phyloP scores from a whole-genome alignment of 1,140 invertebrate genomes.

The Argopecten irradians region DNA sequence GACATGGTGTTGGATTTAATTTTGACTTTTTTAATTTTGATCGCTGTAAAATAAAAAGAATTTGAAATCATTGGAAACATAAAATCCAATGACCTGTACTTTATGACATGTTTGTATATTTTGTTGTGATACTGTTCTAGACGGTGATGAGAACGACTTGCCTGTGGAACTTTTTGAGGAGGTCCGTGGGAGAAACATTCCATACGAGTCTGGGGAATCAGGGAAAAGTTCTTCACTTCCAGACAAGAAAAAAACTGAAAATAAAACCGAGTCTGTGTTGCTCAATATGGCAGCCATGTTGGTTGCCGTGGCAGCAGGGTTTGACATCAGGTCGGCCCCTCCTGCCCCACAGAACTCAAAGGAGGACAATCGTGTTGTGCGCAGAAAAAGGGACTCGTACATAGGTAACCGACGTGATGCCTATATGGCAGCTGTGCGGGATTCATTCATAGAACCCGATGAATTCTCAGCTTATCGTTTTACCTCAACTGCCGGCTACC shows the following conservation, averaged over 20 bases:
- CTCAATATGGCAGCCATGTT: constrained; percentile 94
- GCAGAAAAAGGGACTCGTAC: constrained; percentile 63
- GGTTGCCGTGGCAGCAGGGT: constrained; percentile 91
- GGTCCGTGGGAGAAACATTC: constrained; percentile 64
- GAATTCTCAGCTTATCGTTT: constrained; percentile 78
- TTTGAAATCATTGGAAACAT: too few species aligned
- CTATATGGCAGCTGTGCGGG: constrained; percentile 75
- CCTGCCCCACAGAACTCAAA: constrained; percentile 85
- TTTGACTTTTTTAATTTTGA: too few species aligned
- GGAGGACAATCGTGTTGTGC: constrained; percentile 59
- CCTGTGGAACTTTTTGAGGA: constrained; percentile 66
- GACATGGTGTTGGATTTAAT: too few species aligned
- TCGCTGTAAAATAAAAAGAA: too few species aligned
- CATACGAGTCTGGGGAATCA: constrained; percentile 50
- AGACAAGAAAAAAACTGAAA: constrained; percentile 54
- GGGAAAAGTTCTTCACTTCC: constrained; percentile 26
- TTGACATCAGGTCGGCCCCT: constrained; percentile 88
- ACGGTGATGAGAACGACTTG: constrained; percentile 74
- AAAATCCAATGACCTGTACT: not conserved
- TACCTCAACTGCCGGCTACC: constrained; percentile 82
- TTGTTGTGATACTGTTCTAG: constrained; percentile 59
- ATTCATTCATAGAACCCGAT: constrained; percentile 74
- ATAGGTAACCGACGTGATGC: constrained; percentile 74
- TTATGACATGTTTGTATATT: not conserved
- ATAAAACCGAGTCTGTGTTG: constrained; percentile 87